Conservation (phyloP, 2,888 invertebrate genomes). For the Aphidoletes aphidimyza region DNA sequence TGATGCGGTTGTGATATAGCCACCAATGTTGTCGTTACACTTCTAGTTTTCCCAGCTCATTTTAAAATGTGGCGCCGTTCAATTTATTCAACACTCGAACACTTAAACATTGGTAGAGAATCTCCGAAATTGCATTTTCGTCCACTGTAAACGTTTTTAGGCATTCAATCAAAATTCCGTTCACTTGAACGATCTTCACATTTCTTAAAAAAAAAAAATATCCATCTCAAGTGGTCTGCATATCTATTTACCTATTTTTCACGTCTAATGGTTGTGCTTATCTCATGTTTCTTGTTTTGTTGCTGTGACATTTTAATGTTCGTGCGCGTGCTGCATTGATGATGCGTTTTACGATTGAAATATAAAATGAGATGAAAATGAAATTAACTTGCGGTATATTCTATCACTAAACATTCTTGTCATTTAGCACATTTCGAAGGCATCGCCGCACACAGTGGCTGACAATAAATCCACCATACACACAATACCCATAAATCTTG, state of each 20-base stretch:
- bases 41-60: too few relatives aligned
- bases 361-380: neutral
- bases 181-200: neutral
- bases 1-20: slow-evolving; percentile 2
- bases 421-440: neutral
- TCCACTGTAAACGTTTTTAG: neutral
- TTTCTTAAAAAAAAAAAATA: too few relatives aligned
- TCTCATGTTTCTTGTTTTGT: neutral
- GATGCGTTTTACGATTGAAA: neutral
- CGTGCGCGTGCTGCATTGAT: neutral
- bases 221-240: neutral
- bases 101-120: neutral
- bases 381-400: neutral
- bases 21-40: slow-evolving; percentile 14
- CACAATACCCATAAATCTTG: neutral
- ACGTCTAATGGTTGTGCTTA: neutral
- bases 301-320: too few relatives aligned
- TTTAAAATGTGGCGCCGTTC: too few relatives aligned
- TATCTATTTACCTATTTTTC: slow-evolving; percentile 7
- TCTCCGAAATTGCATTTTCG: neutral
- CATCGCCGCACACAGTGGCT: neutral
- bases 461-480: neutral
- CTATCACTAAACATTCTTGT: neutral
- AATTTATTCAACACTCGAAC: too few relatives aligned
- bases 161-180: neutral